Percentiles rank a stretch among this genome's conserved stretches.
phyloP scores from a whole-genome alignment of 2,113 vertebrate species.

The Riparia riparia region DNA sequence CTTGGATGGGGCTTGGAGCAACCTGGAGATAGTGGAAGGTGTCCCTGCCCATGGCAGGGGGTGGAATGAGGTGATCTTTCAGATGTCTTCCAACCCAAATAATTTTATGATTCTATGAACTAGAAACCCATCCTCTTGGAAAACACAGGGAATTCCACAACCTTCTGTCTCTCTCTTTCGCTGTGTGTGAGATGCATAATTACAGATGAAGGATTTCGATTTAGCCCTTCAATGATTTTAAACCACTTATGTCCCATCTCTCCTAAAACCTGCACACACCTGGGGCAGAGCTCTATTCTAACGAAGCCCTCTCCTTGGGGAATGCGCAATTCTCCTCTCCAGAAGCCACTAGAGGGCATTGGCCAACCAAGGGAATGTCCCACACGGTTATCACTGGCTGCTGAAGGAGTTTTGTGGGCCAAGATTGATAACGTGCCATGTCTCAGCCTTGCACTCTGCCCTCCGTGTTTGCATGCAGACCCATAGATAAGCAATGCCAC shows the following conservation, averaged over 20 bases:
- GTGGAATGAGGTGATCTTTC: background rate
- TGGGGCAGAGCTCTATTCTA: fast-evolving
- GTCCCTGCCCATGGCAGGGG: background rate
- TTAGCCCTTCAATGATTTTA: background rate
- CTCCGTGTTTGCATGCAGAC: background rate
- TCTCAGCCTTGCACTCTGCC: background rate
- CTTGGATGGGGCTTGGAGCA: background rate
- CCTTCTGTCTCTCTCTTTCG: background rate
- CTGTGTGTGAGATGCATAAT: background rate
- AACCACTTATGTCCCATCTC: fast-evolving
- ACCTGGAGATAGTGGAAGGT: background rate
- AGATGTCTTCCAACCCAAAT: background rate
- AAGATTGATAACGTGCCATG: fast-evolving
- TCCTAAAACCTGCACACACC: background rate
- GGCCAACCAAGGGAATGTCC: background rate
- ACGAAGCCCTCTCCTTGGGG: background rate
- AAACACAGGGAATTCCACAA: background rate
- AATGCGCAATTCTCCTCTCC: background rate
- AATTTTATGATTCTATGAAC: background rate
- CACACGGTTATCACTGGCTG: fast-evolving
- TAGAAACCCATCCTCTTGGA: background rate
- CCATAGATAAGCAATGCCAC: background rate
- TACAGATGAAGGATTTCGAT: background rate
- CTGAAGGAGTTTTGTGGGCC: background rate
- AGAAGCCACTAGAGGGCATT: slow-evolving; percentile 48